Conservation (phyloP, 2,797 vertebrate genomes). For the Channa striata region DNA sequence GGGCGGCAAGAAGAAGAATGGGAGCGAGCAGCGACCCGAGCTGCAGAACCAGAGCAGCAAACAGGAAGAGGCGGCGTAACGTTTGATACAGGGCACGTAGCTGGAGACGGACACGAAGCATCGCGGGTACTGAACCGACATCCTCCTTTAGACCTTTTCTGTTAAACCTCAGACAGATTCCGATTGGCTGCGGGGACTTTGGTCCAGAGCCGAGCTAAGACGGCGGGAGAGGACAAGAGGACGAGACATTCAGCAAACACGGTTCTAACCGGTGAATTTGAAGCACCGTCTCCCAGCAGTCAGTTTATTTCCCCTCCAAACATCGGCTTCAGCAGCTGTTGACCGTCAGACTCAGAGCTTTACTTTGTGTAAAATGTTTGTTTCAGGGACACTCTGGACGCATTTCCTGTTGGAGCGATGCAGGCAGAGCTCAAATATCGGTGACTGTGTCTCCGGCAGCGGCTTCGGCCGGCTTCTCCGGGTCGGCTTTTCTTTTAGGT, state of each 20-base stretch:
- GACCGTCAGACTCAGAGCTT: conserved; percentile 53
- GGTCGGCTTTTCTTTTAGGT: conserved; percentile 15
- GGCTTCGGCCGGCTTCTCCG: background rate
- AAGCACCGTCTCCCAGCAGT: background rate
- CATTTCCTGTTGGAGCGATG: background rate
- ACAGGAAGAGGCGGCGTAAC: conserved; percentile 70
- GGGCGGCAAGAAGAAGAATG: conserved; percentile 61
- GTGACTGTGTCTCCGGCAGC: conserved; percentile 1
- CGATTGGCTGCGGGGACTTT: conserved; percentile 35
- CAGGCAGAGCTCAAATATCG: background rate
- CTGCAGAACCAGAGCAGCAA: conserved; percentile 79
- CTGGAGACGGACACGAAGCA: conserved; percentile 17
- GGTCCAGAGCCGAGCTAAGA: conserved; percentile 13
- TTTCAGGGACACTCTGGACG: conserved; percentile 35
- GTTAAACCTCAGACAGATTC: conserved; percentile 22
- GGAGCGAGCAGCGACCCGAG: conserved; percentile 73
- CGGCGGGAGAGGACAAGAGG: conserved; percentile 16
- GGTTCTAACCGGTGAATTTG: background rate
- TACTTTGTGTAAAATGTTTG: conserved; percentile 21
- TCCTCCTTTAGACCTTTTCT: conserved; percentile 47
- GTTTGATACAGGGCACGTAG: background rate
- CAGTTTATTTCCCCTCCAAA: conserved; percentile 9
- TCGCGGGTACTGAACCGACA: conserved; percentile 34
- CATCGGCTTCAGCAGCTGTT: conserved; percentile 11
- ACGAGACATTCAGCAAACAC: conserved; percentile 16